Base-by-base conservation (phyloP, 2,113 vertebrate genomes). In the Cyprinus carpio region DNA sequence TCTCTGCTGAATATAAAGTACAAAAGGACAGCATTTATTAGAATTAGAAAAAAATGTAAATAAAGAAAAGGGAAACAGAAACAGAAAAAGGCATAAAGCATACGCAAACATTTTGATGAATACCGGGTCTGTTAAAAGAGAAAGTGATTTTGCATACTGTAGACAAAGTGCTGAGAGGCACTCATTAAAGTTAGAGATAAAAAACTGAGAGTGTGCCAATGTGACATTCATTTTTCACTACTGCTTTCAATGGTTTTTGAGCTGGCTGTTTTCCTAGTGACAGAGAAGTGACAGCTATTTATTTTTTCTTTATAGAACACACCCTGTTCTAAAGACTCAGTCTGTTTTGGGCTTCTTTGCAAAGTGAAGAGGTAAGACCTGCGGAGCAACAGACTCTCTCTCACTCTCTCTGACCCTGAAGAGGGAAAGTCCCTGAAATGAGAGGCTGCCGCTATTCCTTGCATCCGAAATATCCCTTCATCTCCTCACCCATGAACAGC, bases 391-490 rank as follows among this genome's bases (percentile, higher is more conserved):
- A 64, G 69, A 49, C 56, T 87, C 43, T 64, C 16, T 84, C 56
- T 40, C n/a, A 2, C 82, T 46, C 18, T 51, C 83, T 65, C 43
- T 65, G 25, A 56, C 54, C 12, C 56, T 25, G 49, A 81, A 65
- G 58, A 80, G 81, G 87, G 87, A 88, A 85, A 85, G 84, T 88
- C 87, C 87, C 75, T 86, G 81, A 88, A 87, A 87, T 82, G 60
- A 87, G 80, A 87, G 54, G 75, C 25, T 75, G 72, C 72, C 46
- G 56, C 75, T 80, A 65, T 83, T 85, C 29, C 46, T 79, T 75
- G 43, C 75, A 85, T 83, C 75, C 10, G 13, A 83, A 80, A 69
- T 56, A 74, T 62, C 51, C 29, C 34, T 62, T 56, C 74, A 54
- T 82, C 71, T 81, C 56, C 16, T 25, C 34, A 75, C 25, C 37